phyloP scores from a whole-genome alignment of 2,888 invertebrate species.

The Cataglyphis rosenhaueri region DNA sequence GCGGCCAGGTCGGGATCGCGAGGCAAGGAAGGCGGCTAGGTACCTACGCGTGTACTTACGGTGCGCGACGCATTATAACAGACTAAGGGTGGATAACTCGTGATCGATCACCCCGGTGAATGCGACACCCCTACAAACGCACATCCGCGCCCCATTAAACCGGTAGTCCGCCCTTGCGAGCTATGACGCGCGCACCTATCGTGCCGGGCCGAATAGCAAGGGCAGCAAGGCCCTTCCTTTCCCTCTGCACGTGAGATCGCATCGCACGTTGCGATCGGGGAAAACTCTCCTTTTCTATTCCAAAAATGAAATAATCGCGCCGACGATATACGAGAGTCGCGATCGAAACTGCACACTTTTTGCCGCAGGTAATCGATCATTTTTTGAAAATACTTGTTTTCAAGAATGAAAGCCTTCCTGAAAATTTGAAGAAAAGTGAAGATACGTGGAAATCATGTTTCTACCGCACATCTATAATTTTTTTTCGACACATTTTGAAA shows the following conservation, averaged over 20 bases:
- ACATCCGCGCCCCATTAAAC: conserved; percentile 84
- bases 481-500: not conserved
- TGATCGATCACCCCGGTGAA: conserved; percentile 84
- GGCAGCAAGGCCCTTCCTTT: conserved; percentile 44
- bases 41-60: conserved; percentile 67
- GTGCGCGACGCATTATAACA: conserved; percentile 79
- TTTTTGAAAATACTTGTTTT: not conserved
- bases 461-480: not conserved
- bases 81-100: conserved; percentile 81
- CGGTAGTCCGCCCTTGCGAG: conserved; percentile 77
- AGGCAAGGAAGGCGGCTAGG: conserved; percentile 49
- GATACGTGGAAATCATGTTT: not conserved
- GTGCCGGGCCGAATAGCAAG: conserved; percentile 37
- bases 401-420: not conserved
- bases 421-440: not conserved
- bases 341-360: not conserved
- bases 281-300: conserved; percentile 28
- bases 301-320: conserved; percentile 57
- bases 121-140: conserved; percentile 82
- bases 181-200: conserved; percentile 75
- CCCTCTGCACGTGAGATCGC: conserved; percentile 46
- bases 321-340: not conserved
- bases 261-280: conserved; percentile 56
- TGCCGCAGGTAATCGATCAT: not conserved
- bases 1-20: conserved; percentile 3